phyloP scores from a whole-genome alignment of 2,888 invertebrate genomes.

The Lithophane socia region DNA sequence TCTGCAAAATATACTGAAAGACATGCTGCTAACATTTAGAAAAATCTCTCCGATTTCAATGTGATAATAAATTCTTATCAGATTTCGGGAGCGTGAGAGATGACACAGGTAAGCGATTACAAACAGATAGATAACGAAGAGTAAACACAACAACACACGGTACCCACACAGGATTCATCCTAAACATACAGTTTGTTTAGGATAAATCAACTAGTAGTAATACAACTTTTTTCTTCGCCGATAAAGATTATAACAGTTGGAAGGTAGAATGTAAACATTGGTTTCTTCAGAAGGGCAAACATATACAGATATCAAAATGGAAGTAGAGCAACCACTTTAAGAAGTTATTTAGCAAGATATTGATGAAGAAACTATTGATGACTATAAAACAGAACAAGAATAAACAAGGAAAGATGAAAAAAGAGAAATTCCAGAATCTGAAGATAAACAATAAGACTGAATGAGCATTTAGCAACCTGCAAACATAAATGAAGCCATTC shows the following conservation, averaged over 20 bases:
- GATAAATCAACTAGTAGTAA: neutral
- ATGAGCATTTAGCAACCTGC: constrained; percentile 5
- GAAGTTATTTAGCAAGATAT: neutral
- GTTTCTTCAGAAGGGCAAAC: neutral
- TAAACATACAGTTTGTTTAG: constrained; percentile 33
- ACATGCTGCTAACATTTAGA: neutral
- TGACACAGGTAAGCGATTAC: constrained; percentile 39
- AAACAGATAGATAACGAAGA: constrained; percentile 57
- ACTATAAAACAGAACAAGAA: neutral
- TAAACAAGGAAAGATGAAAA: neutral
- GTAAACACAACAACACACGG: constrained; percentile 40
- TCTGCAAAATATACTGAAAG: constrained; percentile 2
- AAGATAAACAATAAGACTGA: neutral
- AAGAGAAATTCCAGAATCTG: neutral
- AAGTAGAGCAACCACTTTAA: neutral
- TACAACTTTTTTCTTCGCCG: neutral
- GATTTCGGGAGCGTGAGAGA: constrained; percentile 57
- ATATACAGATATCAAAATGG: neutral
- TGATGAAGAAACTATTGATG: constrained; percentile 1
- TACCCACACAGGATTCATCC: constrained; percentile 28
- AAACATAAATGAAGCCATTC: constrained; percentile 16
- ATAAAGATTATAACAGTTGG: neutral
- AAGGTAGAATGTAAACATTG: constrained; percentile 8
- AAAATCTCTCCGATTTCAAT: constrained; percentile 3
- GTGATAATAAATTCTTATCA: constrained; percentile 24